These are phyloP conservation scores for Leptinotarsa haldemani DNA, from an alignment of 2,888 invertebrate genomes.

Conservation along the genomic window DNA sequence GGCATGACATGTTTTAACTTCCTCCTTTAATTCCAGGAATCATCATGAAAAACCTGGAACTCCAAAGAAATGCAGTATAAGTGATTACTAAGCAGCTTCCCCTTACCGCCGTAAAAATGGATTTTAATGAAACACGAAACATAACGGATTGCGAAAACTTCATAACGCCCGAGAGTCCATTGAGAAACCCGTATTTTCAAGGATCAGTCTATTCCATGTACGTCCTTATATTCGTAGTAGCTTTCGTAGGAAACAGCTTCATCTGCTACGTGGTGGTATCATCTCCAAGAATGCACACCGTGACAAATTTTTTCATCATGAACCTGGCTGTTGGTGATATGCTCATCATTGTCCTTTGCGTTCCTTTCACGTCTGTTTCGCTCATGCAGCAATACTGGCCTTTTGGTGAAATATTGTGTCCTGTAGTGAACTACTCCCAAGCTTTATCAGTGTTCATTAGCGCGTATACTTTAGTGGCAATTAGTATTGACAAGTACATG, in stretches of 20 bases:
- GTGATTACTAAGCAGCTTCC: too few relatives aligned
- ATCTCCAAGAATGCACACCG: constrained; percentile 88
- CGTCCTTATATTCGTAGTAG: constrained; percentile 76
- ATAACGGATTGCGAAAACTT: constrained; percentile 44
- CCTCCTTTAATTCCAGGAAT: too few relatives aligned
- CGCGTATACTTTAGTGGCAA: constrained; percentile 90
- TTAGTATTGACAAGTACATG: constrained; percentile 90
- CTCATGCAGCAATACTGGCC: constrained; percentile 89
- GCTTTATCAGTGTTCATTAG: constrained; percentile 85
- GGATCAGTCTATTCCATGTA: constrained; percentile 78
- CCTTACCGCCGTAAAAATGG: not conserved
- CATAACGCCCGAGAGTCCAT: constrained; percentile 44
- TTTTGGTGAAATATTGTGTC: constrained; percentile 85
- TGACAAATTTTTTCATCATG: constrained; percentile 92
- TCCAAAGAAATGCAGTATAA: too few relatives aligned
- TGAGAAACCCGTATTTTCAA: constrained; percentile 69
- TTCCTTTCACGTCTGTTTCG: constrained; percentile 90
- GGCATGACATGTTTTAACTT: too few relatives aligned
- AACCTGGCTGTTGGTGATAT: constrained; percentile 91
- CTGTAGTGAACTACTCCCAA: constrained; percentile 85
- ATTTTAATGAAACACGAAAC: constrained; percentile 1
- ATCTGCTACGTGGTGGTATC: constrained; percentile 89
- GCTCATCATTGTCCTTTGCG: constrained; percentile 89
- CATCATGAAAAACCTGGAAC: too few relatives aligned
- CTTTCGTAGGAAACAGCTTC: constrained; percentile 79